phyloP scores from a whole-genome alignment of 2,888 invertebrate species.

The Invenusta paracnida region DNA sequence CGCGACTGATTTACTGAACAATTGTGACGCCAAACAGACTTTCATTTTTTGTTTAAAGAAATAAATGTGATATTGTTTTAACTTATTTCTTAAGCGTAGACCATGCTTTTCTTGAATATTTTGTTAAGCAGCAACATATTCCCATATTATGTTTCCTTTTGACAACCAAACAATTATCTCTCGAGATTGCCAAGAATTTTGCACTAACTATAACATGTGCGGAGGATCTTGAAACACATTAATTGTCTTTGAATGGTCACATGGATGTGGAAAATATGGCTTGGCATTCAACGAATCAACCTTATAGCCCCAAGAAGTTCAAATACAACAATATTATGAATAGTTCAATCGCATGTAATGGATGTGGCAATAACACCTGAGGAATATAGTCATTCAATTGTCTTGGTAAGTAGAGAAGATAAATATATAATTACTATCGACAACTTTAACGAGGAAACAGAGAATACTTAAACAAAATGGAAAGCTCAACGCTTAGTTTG shows the following conservation, averaged over 20 bases:
- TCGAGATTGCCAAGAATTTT: neutral
- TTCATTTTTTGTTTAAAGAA: neutral
- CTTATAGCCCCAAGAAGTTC: neutral
- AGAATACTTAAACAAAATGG: too few species aligned
- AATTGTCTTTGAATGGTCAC: neutral
- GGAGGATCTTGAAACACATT: neutral
- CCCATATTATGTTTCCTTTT: neutral
- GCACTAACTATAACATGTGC: neutral
- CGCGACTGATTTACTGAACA: slow-evolving; percentile 5
- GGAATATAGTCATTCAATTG: neutral
- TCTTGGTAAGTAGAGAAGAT: neutral
- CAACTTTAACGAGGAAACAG: neutral
- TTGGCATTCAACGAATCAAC: neutral
- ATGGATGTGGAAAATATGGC: neutral
- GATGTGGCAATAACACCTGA: neutral
- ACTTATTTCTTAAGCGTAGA: neutral
- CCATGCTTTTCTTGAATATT: neutral
- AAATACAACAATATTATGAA: neutral
- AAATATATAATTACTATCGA: neutral
- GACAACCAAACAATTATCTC: neutral
- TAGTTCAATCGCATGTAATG: neutral
- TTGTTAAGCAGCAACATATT: neutral
- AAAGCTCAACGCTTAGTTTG: too few species aligned
- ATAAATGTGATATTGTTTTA: slow-evolving; percentile 5
- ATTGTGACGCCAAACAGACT: neutral